Base-by-base conservation (phyloP, 2,113 vertebrate genomes). In the Eleginops maclovinus region DNA sequence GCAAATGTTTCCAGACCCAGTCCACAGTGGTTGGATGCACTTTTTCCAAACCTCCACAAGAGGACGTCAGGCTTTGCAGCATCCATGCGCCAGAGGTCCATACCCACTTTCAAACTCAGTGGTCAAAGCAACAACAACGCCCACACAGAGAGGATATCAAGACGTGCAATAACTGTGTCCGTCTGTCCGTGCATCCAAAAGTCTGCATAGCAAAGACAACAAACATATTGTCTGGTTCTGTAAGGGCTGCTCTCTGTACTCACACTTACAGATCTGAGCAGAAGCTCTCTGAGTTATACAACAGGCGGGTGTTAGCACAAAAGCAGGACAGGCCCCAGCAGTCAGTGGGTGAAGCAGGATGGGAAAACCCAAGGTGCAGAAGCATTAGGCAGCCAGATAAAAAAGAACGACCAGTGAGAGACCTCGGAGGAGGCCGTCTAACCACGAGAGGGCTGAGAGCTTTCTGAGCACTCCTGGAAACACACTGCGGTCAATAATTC, bases 71-170 rank as follows among this genome's bases (percentile, higher is more conserved):
- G 76, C 69, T 77, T 82, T 87, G 65, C 79, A 62, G 76, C 77
- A 87, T 75, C 41, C 71, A 41, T 81, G 60, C 22, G 5, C 65
- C 75, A 78, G 69, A 68, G 31, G 75, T 86, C 75, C 79, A 89
- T 83, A 71, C 88, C 81, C 82, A 86, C 83, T 72, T 78, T 77
- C 49, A 46, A 70, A 55, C 56, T 62, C 73, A 88, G 73, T 46
- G 78, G 79, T 85, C 77, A 80, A 65, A 88, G 69, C 51, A 70
- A 69, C 85, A 90, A 82, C 79, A 84, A 82, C 84, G n/a, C 66
- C 87, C 83, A 88, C 88, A 64, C 47, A 10, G 28, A 83, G 72
- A 84, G 86, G 82, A 87, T 65, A 83, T 50, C 1, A 22, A 79
- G 83, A 76, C 6, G 0, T 21, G 44, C 51, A 77, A 69, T 50